Conservation (phyloP, 2,113 vertebrate genomes). For the Ceratotherium simum region DNA sequence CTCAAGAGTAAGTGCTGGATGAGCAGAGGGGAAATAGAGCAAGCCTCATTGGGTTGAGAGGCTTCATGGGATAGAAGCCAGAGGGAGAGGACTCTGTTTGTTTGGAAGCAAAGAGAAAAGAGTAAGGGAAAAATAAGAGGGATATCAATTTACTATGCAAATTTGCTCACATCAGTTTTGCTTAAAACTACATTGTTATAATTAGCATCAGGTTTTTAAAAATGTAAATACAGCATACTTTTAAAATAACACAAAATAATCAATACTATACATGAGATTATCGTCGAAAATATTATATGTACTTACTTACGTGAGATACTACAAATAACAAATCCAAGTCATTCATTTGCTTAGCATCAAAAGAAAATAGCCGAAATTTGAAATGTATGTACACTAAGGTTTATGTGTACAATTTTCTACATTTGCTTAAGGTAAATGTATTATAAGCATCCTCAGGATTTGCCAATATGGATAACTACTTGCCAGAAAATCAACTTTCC, state of each 20-base stretch:
- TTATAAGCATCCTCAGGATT: neutral
- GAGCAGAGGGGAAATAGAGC: neutral
- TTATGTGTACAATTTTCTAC: neutral
- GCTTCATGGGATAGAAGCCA: neutral
- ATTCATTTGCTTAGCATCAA: neutral
- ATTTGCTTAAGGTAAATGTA: neutral
- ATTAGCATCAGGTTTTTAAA: neutral
- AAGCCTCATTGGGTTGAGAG: neutral
- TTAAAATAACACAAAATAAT: neutral
- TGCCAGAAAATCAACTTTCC: neutral
- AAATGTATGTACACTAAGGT: neutral
- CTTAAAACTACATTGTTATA: neutral
- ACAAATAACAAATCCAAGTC: neutral
- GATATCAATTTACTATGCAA: neutral
- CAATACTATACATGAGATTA: neutral
- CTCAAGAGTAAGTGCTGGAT: neutral
- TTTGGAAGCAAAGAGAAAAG: neutral
- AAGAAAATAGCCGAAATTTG: conserved; percentile 18
- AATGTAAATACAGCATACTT: neutral
- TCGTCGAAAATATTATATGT: neutral
- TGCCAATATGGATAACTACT: neutral
- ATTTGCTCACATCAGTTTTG: neutral
- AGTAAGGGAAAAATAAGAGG: neutral
- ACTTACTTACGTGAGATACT: neutral
- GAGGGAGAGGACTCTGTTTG: neutral